These are phyloP conservation scores for Drosophila orena DNA, from an alignment of 1,140 invertebrate species.

Conservation along the genomic window DNA sequence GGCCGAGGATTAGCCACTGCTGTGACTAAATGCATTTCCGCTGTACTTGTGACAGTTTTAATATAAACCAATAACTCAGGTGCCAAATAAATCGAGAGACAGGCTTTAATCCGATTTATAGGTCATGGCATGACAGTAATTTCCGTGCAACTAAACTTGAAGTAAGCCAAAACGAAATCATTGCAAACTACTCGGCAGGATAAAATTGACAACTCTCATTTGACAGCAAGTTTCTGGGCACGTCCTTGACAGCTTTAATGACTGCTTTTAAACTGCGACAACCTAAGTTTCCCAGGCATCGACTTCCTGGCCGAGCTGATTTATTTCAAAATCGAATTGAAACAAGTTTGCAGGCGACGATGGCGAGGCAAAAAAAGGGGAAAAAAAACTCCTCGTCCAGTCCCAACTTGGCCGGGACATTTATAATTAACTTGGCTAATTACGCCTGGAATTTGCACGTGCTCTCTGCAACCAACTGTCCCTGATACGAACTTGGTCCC, in stretches of 20 bases:
- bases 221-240: constrained; percentile 46
- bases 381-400: constrained; percentile 28
- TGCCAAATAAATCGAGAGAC: constrained; percentile 24
- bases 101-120: constrained; percentile 10
- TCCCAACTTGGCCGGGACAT: constrained; percentile 52
- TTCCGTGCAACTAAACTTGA: constrained; percentile 24
- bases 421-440: constrained; percentile 79
- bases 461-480: constrained; percentile 35
- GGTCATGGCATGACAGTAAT: constrained; percentile 26
- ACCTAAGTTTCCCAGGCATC: constrained; percentile 5
- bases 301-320: constrained; percentile 39
- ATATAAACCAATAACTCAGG: constrained; percentile 1
- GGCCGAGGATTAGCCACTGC: background rate
- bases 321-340: constrained; percentile 71
- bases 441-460: constrained; percentile 72
- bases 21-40: constrained; percentile 33
- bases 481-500: constrained; percentile 25
- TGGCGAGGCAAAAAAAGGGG: background rate
- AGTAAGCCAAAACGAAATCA: constrained; percentile 1
- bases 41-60: constrained; percentile 10
- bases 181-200: constrained; percentile 4
- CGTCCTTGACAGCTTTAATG: constrained; percentile 64
- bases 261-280: constrained; percentile 27
- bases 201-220: constrained; percentile 55
- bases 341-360: constrained; percentile 61